phyloP scores from a whole-genome alignment of 2,888 invertebrate species.

The Tenodera sinensis region DNA sequence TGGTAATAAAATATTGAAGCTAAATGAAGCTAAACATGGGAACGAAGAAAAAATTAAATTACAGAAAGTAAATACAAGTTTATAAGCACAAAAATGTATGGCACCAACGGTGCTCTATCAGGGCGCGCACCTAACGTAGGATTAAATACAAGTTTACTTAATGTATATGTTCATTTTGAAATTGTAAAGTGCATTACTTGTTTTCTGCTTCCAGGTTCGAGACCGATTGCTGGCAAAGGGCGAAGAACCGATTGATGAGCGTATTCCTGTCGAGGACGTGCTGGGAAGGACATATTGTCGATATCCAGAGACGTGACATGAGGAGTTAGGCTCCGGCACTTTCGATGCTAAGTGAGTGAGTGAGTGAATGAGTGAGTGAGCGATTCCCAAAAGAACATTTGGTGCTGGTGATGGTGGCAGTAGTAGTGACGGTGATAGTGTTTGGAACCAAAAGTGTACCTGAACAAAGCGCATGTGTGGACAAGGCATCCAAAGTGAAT shows the following conservation, averaged over 20 bases:
- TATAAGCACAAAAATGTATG: no score
- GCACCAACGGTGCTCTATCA: no score
- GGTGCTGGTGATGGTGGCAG: not conserved
- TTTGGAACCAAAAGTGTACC: not conserved
- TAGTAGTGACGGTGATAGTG: not conserved
- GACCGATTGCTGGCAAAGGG: slow-evolving; percentile 55
- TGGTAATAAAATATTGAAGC: no score
- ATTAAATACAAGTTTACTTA: no score
- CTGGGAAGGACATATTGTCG: slow-evolving; percentile 57
- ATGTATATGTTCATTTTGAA: no score
- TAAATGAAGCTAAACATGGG: no score
- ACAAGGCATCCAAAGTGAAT: not conserved
- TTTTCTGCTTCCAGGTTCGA: slow-evolving; percentile 46
- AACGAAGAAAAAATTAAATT: no score
- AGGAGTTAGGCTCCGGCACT: not conserved
- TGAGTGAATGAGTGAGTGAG: not conserved
- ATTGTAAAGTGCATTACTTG: not conserved
- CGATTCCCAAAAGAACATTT: not conserved
- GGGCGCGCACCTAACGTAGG: no score
- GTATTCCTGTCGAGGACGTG: slow-evolving; percentile 56
- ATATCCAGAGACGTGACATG: slow-evolving; percentile 37
- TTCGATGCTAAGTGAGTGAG: not conserved
- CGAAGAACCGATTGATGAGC: slow-evolving; percentile 55
- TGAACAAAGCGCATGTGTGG: not conserved
- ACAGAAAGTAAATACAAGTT: no score